phyloP scores from a whole-genome alignment of 2,888 invertebrate species.

The Tanaodytes sp. region DNA sequence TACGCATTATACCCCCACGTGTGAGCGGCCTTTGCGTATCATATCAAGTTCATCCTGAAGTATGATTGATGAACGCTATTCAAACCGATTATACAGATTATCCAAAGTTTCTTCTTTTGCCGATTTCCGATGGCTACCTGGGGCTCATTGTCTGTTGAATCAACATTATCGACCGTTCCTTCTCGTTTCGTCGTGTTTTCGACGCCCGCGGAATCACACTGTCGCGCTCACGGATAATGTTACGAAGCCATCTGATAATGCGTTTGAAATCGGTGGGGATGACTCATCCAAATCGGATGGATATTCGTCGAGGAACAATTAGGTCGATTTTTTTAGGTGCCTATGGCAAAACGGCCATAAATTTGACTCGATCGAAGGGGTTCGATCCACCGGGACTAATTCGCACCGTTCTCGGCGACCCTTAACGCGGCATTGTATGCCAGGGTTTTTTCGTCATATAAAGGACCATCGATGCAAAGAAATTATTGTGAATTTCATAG shows the following conservation, averaged over 20 bases:
- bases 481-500: no score
- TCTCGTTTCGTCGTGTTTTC: no score
- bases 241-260: no score
- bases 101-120: constrained; percentile 45
- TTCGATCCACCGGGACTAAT: constrained; percentile 65
- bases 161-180: no score
- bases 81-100: constrained; percentile 52
- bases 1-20: constrained; percentile 38
- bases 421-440: constrained; percentile 40
- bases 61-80: constrained; percentile 64
- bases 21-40: constrained; percentile 51
- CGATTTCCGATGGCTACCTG: background rate
- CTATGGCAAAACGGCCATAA: constrained; percentile 58
- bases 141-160: no score
- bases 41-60: constrained; percentile 66
- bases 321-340: constrained; percentile 46
- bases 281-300: constrained; percentile 28
- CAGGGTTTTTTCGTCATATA: no score
- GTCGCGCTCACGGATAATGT: no score
- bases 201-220: no score
- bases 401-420: constrained; percentile 61
- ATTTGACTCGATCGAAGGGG: constrained; percentile 63
- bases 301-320: constrained; percentile 47
- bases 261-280: constrained; percentile 26
- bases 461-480: no score